These are phyloP conservation scores for Albula glossodonta DNA, from an alignment of 2,113 vertebrate genomes.

Conservation along the genomic window DNA sequence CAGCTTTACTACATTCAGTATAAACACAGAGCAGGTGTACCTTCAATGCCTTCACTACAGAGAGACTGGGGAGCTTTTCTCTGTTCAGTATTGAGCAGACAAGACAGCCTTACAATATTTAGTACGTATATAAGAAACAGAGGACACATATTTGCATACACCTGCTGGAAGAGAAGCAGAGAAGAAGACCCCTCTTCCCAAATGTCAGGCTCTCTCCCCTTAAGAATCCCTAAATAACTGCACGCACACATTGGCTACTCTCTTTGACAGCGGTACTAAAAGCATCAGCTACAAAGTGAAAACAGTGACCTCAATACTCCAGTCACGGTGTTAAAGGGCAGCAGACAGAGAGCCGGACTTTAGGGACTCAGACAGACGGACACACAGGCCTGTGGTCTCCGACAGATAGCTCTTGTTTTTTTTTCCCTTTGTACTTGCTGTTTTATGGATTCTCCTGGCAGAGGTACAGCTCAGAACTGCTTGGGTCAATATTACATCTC, in stretches of 20 bases:
- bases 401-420: background rate
- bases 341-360: background rate
- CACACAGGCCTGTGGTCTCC: background rate
- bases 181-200: too few relatives aligned
- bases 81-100: background rate
- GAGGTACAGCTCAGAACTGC: background rate
- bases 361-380: background rate
- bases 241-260: too few relatives aligned
- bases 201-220: too few relatives aligned
- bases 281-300: background rate
- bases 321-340: background rate
- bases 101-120: too few relatives aligned
- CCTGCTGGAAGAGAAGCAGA: too few relatives aligned
- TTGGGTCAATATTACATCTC: conserved; percentile 2
- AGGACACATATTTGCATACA: too few relatives aligned
- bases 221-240: too few relatives aligned
- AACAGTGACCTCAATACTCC: background rate
- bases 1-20: background rate
- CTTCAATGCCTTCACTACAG: background rate
- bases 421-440: background rate
- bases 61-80: background rate
- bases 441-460: background rate
- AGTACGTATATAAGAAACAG: too few relatives aligned
- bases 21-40: too few relatives aligned
- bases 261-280: too few relatives aligned